phyloP scores from a whole-genome alignment of 2,888 invertebrate species.

The Clitarchus hookeri region DNA sequence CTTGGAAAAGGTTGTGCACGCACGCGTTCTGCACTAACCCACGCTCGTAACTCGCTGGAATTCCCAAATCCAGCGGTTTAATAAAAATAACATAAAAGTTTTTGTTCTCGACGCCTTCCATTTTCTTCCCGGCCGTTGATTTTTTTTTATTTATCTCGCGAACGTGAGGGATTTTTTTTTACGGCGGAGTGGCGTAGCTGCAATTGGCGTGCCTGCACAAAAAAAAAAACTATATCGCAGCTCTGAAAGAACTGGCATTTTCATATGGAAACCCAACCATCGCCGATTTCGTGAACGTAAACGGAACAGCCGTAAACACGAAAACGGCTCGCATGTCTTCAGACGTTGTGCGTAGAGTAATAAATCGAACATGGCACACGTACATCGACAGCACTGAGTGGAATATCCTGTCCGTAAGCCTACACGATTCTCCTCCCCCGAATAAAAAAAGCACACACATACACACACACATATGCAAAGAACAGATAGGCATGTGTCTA shows the following conservation, averaged over 20 bases:
- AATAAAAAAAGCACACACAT: too few relatives aligned
- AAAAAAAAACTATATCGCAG: background rate
- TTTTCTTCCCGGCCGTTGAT: background rate
- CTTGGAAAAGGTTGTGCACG: background rate
- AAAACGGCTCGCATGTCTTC: too few relatives aligned
- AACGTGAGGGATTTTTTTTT: background rate
- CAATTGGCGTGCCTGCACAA: background rate
- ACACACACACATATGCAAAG: too few relatives aligned
- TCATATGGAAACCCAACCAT: background rate
- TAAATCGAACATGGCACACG: too few relatives aligned
- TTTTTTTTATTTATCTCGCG: background rate
- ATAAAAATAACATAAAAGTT: constrained; percentile 11
- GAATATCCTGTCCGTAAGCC: too few relatives aligned
- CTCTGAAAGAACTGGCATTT: background rate
- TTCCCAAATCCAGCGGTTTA: background rate
- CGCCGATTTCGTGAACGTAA: background rate
- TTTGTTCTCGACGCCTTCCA: constrained; percentile 4
- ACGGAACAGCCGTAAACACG: background rate
- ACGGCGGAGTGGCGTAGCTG: background rate
- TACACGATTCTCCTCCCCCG: too few relatives aligned
- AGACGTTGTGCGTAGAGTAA: too few relatives aligned
- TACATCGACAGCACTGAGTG: too few relatives aligned
- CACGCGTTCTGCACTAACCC: constrained; percentile 4
- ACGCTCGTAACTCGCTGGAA: background rate
- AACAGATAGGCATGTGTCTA: too few relatives aligned